These are phyloP conservation scores for Pelochelys cantorii DNA, from an alignment of 2,797 vertebrate species.

Conservation along the genomic window DNA sequence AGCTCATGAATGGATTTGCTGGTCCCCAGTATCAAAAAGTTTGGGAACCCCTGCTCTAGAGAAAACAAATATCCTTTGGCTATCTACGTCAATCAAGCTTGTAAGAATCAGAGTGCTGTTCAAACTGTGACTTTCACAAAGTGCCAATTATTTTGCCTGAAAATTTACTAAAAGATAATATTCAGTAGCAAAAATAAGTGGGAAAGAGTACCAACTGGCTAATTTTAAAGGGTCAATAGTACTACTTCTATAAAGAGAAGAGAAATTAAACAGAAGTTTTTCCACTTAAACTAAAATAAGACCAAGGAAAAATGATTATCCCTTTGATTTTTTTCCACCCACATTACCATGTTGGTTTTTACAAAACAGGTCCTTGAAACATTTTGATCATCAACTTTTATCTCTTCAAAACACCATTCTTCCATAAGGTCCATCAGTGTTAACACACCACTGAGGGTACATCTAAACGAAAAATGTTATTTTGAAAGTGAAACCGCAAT, in stretches of 20 bases:
- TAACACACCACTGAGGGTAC: background rate
- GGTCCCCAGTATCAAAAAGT: too few relatives aligned
- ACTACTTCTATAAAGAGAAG: background rate
- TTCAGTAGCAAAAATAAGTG: background rate
- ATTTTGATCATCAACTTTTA: background rate
- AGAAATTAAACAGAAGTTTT: background rate
- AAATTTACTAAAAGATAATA: background rate
- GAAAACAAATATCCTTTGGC: too few relatives aligned
- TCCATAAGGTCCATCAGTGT: background rate
- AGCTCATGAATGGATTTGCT: too few relatives aligned
- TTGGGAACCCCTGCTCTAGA: too few relatives aligned
- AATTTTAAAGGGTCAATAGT: background rate
- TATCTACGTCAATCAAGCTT: background rate
- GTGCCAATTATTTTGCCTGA: background rate
- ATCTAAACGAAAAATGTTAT: too few relatives aligned
- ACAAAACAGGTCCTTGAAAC: background rate
- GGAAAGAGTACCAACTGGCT: background rate
- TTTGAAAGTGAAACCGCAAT: too few relatives aligned
- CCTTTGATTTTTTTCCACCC: background rate
- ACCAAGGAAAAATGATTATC: background rate
- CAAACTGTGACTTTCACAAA: conserved; percentile 12
- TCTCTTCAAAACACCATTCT: background rate
- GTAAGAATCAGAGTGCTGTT: background rate
- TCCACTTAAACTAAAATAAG: background rate
- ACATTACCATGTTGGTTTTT: background rate